Evolutionary conservation across 1,140 invertebrate genomes (phyloP).

Genomic region (Nilaparvata lugens): DNA sequence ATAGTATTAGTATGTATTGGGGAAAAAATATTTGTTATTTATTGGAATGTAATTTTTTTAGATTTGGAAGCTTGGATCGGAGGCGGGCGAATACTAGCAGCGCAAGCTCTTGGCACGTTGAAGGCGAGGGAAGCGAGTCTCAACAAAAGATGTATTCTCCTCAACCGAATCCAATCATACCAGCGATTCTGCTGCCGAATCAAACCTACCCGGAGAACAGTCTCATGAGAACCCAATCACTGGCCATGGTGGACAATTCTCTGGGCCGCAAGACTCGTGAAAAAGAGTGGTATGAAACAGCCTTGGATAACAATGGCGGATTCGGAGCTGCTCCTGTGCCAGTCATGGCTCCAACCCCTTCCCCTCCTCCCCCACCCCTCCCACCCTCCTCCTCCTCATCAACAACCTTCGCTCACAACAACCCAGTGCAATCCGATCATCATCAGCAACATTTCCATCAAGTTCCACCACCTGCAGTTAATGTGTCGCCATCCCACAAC

Average conservation of each 20-base stretch:
- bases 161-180: conserved; percentile 12
- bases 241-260: conserved; percentile 45
- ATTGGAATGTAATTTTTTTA: too few species aligned
- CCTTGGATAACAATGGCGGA: conserved; percentile 41
- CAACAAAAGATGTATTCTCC: not conserved
- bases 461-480: conserved; percentile 19
- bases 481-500: conserved; percentile 15
- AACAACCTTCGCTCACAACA: too few species aligned
- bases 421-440: not conserved
- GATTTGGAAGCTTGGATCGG: conserved; percentile 53
- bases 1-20: too few species aligned
- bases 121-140: conserved; percentile 1
- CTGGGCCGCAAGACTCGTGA: conserved; percentile 40
- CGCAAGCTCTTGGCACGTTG: conserved; percentile 2
- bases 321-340: conserved; percentile 23
- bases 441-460: conserved; percentile 14
- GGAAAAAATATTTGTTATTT: too few species aligned
- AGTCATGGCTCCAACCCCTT: conserved; percentile 22
- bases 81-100: conserved; percentile 27
- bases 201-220: conserved; percentile 39
- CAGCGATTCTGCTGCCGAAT: conserved; percentile 34
- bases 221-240: conserved; percentile 46
- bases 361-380: conserved; percentile 29
- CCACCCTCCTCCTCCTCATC: conserved; percentile 4
- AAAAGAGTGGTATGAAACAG: conserved; percentile 67